Base-by-base conservation (phyloP, 1,140 invertebrate species). In the Nomia melanderi region DNA sequence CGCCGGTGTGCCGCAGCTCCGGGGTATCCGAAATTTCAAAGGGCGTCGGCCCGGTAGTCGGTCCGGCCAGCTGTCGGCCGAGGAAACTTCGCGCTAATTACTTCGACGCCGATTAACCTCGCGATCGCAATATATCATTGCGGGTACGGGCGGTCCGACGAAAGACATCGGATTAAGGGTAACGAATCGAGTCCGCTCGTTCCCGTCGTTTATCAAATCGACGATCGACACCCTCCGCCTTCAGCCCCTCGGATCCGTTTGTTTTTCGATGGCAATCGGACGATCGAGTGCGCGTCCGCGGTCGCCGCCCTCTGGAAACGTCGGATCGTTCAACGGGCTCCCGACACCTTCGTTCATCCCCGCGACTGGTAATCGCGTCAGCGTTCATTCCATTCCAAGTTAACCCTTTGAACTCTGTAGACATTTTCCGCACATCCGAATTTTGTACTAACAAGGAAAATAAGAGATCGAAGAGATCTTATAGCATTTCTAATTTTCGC, bases 101-200 rank as follows among this genome's bases (percentile, higher is more conserved):
- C 72, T 75, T 44, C 29, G 29, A 47, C 72, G 33, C 11, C 72
- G 63, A 75, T 75, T 75, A 75, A 75, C 53, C 72, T 53, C 9
- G 20, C 31, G 39, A 57, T 75, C 50, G 64, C 9, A 66, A 59
- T 75, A 67, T 75, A 75, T 75, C 72, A 75, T 23, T 25, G 25
- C 23, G 23, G 47, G 8, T 25, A 54, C 27, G 50, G 72, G 33
- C 39, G 14, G 39, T 14, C 50, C 23, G 63, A 14, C 67, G 63
- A 75, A 75, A 75, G 47, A 75, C 72, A 56, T 29, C 36, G 63
- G 63, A 75, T 75, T 75, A 75, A 74, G 62, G 50, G 14, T 44
- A 66, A 75, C 63, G 50, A 56, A 75, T 75, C 72, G 72, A 75
- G 66, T 9, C 50, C 4, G 14, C n/a, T 6, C 31, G 14, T 14